Conservation (phyloP, 2,113 vertebrate genomes). For the Erpornis zantholeuca region DNA sequence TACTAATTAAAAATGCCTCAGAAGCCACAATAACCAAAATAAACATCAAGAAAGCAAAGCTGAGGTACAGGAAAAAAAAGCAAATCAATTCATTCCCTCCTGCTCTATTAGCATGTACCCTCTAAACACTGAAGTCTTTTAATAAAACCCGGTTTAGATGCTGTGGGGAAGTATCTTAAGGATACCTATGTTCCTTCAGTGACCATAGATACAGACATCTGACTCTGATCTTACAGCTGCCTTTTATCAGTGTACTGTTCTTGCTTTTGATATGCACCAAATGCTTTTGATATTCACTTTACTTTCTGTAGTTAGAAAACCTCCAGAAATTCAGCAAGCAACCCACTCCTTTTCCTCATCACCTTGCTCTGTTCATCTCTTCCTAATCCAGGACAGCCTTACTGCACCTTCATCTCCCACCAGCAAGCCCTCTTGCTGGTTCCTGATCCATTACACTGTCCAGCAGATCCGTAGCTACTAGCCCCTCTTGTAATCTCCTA, state of each 20-base stretch:
- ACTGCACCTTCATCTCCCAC: not conserved
- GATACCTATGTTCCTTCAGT: not conserved
- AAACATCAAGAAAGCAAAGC: not conserved
- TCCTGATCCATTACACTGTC: not conserved
- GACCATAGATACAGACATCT: not conserved
- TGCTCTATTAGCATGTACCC: not conserved
- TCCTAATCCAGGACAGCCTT: not conserved
- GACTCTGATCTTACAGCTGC: not conserved
- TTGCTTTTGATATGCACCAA: not conserved
- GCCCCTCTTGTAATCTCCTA: not conserved
- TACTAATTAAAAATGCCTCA: not conserved
- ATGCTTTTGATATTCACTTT: not conserved
- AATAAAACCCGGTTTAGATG: not conserved
- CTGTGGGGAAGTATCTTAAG: not conserved
- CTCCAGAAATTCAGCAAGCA: not conserved
- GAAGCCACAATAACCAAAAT: conserved; percentile 20
- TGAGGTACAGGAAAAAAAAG: not conserved
- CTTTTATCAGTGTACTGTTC: not conserved
- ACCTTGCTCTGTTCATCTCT: not conserved
- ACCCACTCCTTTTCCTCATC: not conserved
- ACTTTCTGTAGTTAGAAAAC: not conserved
- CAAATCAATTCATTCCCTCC: not conserved
- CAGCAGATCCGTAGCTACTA: not conserved
- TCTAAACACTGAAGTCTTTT: not conserved
- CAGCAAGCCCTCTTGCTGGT: not conserved